Conservation (phyloP, 2,888 invertebrate genomes). For the Thera britannica region DNA sequence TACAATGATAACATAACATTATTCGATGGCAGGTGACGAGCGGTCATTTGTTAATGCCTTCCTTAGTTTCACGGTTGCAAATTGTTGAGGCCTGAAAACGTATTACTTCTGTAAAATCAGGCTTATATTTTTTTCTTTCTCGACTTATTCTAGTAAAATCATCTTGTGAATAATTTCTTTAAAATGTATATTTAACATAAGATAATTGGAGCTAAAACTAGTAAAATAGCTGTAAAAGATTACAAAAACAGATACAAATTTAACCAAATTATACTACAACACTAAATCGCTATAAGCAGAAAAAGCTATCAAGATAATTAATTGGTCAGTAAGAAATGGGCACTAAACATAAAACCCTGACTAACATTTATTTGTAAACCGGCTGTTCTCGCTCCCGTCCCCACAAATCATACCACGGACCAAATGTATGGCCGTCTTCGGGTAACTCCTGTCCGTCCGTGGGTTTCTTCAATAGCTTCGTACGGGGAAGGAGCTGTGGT, state of each 20-base stretch:
- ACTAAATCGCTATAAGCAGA: conserved; percentile 26
- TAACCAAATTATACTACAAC: conserved; percentile 24
- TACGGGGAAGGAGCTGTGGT: conserved; percentile 87
- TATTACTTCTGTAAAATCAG: conserved; percentile 39
- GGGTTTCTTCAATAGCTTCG: conserved; percentile 87
- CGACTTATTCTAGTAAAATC: not conserved
- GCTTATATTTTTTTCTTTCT: conserved; percentile 1
- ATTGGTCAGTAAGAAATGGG: conserved; percentile 33
- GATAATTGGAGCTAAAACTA: not conserved
- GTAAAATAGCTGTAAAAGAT: not conserved
- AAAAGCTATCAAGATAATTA: conserved; percentile 36
- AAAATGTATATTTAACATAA: not conserved
- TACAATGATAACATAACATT: conserved; percentile 61
- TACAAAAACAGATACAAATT: conserved; percentile 5
- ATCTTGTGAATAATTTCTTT: not conserved
- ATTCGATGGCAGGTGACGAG: conserved; percentile 90
- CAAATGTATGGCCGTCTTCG: conserved; percentile 89
- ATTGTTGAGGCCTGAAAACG: conserved; percentile 91
- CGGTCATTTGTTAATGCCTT: conserved; percentile 95
- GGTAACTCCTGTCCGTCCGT: conserved; percentile 77
- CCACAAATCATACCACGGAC: conserved; percentile 96
- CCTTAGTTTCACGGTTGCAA: conserved; percentile 94
- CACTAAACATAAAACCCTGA: conserved; percentile 55
- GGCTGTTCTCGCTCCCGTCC: conserved; percentile 90
- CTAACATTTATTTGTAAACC: conserved; percentile 79